These are phyloP conservation scores for Sussaba pulchella DNA, from an alignment of 2,888 invertebrate species.

Conservation along the genomic window DNA sequence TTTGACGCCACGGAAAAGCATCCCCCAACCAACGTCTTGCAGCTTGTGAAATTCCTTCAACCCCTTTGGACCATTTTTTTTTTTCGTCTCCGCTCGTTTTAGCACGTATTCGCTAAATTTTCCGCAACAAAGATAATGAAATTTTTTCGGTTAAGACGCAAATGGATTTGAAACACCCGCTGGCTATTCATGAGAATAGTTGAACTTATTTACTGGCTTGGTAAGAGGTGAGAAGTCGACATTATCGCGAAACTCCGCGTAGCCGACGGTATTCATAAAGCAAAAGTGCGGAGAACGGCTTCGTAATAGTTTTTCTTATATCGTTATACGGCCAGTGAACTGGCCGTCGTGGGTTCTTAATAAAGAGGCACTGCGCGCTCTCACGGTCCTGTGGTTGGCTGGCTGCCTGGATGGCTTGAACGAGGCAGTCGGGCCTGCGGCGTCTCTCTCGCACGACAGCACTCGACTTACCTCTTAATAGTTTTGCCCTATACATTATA, in stretches of 20 bases:
- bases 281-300: conserved; percentile 49
- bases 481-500: conserved; percentile 31
- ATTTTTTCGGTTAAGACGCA: too few relatives aligned
- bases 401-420: conserved; percentile 9
- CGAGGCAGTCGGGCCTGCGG: conserved; percentile 18
- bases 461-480: conserved; percentile 39
- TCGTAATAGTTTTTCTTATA: conserved; percentile 60
- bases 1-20: neutral
- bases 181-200: conserved; percentile 7
- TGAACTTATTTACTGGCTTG: conserved; percentile 1
- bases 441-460: conserved; percentile 28
- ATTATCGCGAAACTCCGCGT: conserved; percentile 29
- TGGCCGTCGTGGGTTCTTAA: conserved; percentile 51
- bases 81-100: too few relatives aligned
- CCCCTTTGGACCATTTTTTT: neutral
- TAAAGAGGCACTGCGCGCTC: conserved; percentile 44
- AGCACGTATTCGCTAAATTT: conserved; percentile 3
- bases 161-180: conserved; percentile 3
- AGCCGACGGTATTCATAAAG: conserved; percentile 40
- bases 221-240: conserved; percentile 22
- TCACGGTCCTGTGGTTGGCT: conserved; percentile 30
- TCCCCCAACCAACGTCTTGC: neutral
- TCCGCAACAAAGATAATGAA: neutral
- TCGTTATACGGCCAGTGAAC: conserved; percentile 53
- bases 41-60: neutral